Base-by-base conservation (phyloP, 1,140 invertebrate genomes). In the Micrasema minimum region DNA sequence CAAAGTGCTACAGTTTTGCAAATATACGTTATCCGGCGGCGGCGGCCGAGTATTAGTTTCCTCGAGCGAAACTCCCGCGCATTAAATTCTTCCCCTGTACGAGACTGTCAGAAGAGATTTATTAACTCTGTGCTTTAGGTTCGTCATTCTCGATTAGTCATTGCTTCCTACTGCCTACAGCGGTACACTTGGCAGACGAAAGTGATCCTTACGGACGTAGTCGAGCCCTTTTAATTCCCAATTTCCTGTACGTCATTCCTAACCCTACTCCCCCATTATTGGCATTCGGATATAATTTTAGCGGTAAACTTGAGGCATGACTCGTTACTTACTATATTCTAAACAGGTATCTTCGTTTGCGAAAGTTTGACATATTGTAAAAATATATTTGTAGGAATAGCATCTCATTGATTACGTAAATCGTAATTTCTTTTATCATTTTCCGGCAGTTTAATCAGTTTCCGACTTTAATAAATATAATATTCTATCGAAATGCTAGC, bases 121-220 rank as follows among this genome's bases (percentile, higher is more conserved):
- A 64, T 64, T 45, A 64, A 64, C 59, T 64, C 22, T 1, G 18
- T 14, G 41, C 11, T 38, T 45, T 43, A 20, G 23, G 37, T 64
- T 64, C 59, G 59, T 64, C 59, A 64, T 64, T 46, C 59, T 46
- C 43, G 38, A 31, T 64, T 64, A 64, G 59, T 64, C 59, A 64
- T n/a, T n/a, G n/a, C n/a, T n/a, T n/a, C n/a, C n/a, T n/a, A n/a
- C n/a, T n/a, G n/a, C n/a, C n/a, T n/a, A n/a, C n/a, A n/a, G n/a
- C n/a, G n/a, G n/a, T n/a, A n/a, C 43, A 2, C 10, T 41, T 22
- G 59, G 10, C 59, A 46, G 41, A 20, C 23, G 20, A 45, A 45
- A 46, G 59, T 64, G 59, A 64, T 46, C 59, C 59, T 46, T 64
- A 11, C 43, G 20, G 22, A 16, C 37, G 55, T 18, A 16, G 35